Conservation (phyloP, 2,797 vertebrate genomes). For the Valencia hispanica region DNA sequence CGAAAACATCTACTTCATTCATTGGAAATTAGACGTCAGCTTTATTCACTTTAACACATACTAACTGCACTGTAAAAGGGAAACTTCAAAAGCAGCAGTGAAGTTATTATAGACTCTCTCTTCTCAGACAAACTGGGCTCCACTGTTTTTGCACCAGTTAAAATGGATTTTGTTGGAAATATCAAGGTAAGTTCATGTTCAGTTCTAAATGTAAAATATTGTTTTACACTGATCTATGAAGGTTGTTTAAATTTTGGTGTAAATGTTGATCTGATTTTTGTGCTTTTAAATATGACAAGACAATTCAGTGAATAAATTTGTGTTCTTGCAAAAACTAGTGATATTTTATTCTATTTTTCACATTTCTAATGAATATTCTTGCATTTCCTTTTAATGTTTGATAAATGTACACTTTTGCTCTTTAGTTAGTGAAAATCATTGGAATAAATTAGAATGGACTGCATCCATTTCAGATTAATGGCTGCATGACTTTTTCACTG, state of each 20-base stretch:
- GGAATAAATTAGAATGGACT: background rate
- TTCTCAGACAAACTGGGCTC: slow-evolving; percentile 91
- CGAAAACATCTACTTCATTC: background rate
- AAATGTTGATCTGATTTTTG: background rate
- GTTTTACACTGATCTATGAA: background rate
- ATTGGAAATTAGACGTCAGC: background rate
- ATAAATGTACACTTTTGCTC: background rate
- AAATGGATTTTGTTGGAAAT: slow-evolving; percentile 99
- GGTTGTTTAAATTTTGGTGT: background rate
- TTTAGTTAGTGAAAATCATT: background rate
- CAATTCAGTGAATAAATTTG: background rate
- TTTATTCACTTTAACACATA: background rate
- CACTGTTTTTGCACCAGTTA: slow-evolving; percentile 98
- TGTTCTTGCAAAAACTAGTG: background rate
- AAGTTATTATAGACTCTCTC: slow-evolving; percentile 68
- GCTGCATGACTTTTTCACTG: background rate
- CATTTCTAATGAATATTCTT: background rate
- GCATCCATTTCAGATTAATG: background rate
- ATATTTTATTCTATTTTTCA: background rate
- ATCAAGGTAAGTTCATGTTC: slow-evolving; percentile 88
- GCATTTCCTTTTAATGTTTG: background rate
- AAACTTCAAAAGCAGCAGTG: slow-evolving; percentile 19
- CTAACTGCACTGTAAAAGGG: background rate
- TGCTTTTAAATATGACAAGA: background rate
- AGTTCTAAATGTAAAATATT: background rate